Conservation (phyloP, 2,113 vertebrate species). For the Candoia aspera region DNA sequence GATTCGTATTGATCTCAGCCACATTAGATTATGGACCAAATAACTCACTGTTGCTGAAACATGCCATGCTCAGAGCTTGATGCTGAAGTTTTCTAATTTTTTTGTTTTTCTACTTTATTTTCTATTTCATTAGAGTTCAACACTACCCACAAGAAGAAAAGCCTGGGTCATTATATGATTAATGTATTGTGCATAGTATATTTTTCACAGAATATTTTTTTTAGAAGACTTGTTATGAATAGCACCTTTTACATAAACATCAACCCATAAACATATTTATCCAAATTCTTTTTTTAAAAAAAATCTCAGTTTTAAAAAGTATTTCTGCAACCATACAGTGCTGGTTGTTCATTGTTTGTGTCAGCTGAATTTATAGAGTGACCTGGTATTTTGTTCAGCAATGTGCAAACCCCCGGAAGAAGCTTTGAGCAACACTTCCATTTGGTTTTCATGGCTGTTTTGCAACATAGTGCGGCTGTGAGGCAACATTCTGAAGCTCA, state of each 20-base stretch:
- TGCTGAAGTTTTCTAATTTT: background rate
- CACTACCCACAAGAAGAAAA: conserved; percentile 34
- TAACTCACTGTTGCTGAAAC: conserved; percentile 14
- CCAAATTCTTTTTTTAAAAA: conserved; percentile 56
- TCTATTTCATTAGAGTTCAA: conserved; percentile 21
- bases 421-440: conserved; percentile 50
- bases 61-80: conserved; percentile 3
- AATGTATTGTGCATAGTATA: conserved; percentile 43
- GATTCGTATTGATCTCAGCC: background rate
- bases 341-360: conserved; percentile 57
- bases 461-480: conserved; percentile 53
- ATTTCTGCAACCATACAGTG: conserved; percentile 70
- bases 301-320: conserved; percentile 69
- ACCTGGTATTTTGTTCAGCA: conserved; percentile 64
- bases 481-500: conserved; percentile 33
- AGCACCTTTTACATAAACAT: conserved; percentile 63
- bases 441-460: conserved; percentile 45
- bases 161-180: conserved; percentile 34
- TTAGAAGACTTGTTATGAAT: conserved; percentile 31
- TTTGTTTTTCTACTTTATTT: background rate
- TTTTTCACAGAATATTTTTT: conserved; percentile 38
- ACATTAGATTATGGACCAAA: background rate
- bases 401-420: conserved; percentile 50
- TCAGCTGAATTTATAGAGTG: conserved; percentile 73
- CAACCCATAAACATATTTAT: conserved; percentile 60